Evolutionary conservation across 1,140 invertebrate species (phyloP).

Genomic region (Aleiodes sp.): DNA sequence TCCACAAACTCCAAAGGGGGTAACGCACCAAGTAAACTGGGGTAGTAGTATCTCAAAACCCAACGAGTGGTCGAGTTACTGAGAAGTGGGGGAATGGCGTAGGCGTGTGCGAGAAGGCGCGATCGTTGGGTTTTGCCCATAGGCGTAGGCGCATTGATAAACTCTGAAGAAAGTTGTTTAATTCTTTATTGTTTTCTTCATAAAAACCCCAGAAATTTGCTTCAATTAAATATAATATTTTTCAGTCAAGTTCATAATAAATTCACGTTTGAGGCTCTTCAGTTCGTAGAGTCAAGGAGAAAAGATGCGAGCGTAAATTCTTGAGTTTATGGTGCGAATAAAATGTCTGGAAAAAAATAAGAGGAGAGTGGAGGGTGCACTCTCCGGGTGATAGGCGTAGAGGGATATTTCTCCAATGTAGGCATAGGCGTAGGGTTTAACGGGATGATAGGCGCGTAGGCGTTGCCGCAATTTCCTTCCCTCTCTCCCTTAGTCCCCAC

Average conservation of each 20-base stretch:
- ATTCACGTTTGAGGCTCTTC: too few relatives aligned
- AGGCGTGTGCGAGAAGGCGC: constrained; percentile 36
- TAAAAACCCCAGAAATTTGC: too few relatives aligned
- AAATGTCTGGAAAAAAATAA: neutral
- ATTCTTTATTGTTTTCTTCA: too few relatives aligned
- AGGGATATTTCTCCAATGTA: constrained; percentile 33
- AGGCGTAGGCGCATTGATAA: constrained; percentile 24
- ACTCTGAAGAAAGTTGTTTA: neutral
- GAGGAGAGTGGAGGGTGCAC: neutral
- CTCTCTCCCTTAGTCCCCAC: neutral
- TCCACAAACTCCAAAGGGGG: constrained; percentile 43
- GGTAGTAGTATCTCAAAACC: constrained; percentile 49
- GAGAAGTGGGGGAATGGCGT: constrained; percentile 36
- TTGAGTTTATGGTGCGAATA: too few relatives aligned
- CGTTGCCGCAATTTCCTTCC: constrained; percentile 45
- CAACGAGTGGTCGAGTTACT: constrained; percentile 27
- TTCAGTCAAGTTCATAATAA: too few relatives aligned
- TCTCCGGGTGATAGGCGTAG: neutral
- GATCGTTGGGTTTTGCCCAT: constrained; percentile 25
- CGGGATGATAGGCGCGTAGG: constrained; percentile 49
- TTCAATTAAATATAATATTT: too few relatives aligned
- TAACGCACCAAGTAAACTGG: constrained; percentile 43
- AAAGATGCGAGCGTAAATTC: too few relatives aligned
- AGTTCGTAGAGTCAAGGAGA: too few relatives aligned
- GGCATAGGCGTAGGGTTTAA: constrained; percentile 35